Conservation (phyloP, 1,140 invertebrate species). For the Drosophila pseudoananassae region DNA sequence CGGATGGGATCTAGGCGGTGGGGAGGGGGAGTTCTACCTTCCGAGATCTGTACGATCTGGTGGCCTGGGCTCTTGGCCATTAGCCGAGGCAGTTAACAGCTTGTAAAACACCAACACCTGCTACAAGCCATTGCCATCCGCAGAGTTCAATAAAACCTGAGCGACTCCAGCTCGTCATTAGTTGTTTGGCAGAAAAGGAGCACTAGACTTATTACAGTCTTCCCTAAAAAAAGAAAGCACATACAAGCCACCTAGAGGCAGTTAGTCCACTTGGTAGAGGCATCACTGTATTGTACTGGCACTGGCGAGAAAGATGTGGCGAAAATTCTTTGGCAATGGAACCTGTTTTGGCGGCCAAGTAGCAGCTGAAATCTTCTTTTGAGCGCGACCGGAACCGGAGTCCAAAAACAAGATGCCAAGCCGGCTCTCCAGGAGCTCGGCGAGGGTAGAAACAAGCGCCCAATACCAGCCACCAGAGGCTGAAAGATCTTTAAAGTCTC, state of each 20-base stretch:
- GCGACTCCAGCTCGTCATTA: background rate
- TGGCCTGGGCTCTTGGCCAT: slow-evolving; percentile 27
- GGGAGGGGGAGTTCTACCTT: background rate
- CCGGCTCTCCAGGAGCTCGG: slow-evolving; percentile 10
- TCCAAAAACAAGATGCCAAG: slow-evolving; percentile 54
- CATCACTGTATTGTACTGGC: too few relatives aligned
- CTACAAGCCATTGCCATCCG: slow-evolving; percentile 45
- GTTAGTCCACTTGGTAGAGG: background rate
- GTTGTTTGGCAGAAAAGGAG: slow-evolving; percentile 60
- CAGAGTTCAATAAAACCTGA: slow-evolving; percentile 70
- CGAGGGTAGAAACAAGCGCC: background rate
- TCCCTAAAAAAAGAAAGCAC: too few relatives aligned
- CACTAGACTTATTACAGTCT: too few relatives aligned
- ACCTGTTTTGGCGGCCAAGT: slow-evolving; percentile 58
- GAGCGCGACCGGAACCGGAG: slow-evolving; percentile 58
- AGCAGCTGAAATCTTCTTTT: slow-evolving; percentile 55
- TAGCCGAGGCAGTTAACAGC: slow-evolving; percentile 75
- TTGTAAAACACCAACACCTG: slow-evolving; percentile 77
- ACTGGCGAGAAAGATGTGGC: slow-evolving; percentile 41
- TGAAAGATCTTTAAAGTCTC: background rate
- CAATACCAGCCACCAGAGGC: background rate
- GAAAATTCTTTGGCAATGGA: slow-evolving; percentile 73
- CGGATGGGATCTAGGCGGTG: background rate
- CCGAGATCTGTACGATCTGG: background rate
- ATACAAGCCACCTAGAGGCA: too few relatives aligned